phyloP scores from a whole-genome alignment of 2,113 vertebrate species.

The Amblyopsis rosae region DNA sequence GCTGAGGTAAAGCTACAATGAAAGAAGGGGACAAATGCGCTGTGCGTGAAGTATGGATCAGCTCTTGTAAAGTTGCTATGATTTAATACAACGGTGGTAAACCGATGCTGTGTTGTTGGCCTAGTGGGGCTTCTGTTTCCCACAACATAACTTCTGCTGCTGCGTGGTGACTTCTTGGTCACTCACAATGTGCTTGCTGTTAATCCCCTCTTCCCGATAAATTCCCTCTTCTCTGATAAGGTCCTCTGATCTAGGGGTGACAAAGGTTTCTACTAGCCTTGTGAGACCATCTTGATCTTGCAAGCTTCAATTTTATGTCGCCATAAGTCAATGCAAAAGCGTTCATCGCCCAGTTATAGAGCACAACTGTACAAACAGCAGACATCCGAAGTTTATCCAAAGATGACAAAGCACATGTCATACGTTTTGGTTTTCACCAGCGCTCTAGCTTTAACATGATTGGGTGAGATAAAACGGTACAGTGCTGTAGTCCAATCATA shows the following conservation, averaged over 20 bases:
- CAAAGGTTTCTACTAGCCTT: constrained; percentile 11
- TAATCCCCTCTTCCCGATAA: constrained; percentile 41
- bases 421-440: no score
- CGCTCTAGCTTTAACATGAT: no score
- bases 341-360: no score
- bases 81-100: constrained; percentile 53
- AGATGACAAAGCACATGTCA: no score
- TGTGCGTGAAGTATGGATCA: constrained; percentile 43
- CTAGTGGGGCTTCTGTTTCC: constrained; percentile 37
- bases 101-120: constrained; percentile 43
- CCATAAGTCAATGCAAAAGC: no score
- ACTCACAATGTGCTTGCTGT: constrained; percentile 52
- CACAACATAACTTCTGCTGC: constrained; percentile 35
- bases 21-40: constrained; percentile 34
- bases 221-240: constrained; percentile 43
- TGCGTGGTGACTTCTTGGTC: constrained; percentile 57
- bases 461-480: no score
- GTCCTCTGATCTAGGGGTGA: constrained; percentile 50
- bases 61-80: constrained; percentile 54
- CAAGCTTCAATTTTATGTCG: no score
- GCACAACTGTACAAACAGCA: no score
- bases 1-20: constrained; percentile 44
- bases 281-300: no score
- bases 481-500: no score
- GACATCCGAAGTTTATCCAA: no score